Evolutionary conservation across 1,140 invertebrate genomes (phyloP), one percentile per base, ranked within the genome.

Genomic region (Holcopasites calliopsidis): DNA sequence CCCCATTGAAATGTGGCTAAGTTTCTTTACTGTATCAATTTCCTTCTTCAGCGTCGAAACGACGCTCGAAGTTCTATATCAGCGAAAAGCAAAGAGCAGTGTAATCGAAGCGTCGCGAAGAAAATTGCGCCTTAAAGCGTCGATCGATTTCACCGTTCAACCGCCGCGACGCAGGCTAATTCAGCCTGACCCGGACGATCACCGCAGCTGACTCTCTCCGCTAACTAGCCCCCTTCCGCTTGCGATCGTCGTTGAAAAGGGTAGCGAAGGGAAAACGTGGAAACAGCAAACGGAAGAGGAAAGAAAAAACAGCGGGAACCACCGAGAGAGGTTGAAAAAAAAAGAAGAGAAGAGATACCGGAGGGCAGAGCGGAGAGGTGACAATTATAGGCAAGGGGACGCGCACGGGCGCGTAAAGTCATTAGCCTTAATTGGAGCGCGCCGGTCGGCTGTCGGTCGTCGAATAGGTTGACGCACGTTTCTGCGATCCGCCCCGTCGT

Each of bases 401-500:
- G 77, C 57, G 71, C 77, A 64, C 70, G 79, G 77, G 62, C 79
- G 79, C 79, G 78, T 81, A 80, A 81, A 81, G 79, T 81, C 79
- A 81, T 81, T 81, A 81, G 79, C 79, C 77, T 81, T 81, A 81
- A 81, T 81, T 81, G 79, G 79, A 81, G 79, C 80, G 77, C 79
- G 65, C 77, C 79, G 72, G 71, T 81, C 72, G 71, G 65, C 72
- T 80, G 79, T 81, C 79, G 80, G 72, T 50, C 62, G 79, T 70
- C 76, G 77, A 81, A 81, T 80, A 68, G 77, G 50, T n/a, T 81
- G 79, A 81, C 79, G 76, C 76, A 81, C 79, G 79, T 81, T 80
- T 81, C 57, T n/a, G 77, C 79, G 79, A 81, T 80, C 76, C 76
- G 72, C 79, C 60, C 69, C 62, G 49, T 65, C 44, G 74, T n/a